phyloP scores from a whole-genome alignment of 2,888 invertebrate genomes.

The Harpalus rubripes region DNA sequence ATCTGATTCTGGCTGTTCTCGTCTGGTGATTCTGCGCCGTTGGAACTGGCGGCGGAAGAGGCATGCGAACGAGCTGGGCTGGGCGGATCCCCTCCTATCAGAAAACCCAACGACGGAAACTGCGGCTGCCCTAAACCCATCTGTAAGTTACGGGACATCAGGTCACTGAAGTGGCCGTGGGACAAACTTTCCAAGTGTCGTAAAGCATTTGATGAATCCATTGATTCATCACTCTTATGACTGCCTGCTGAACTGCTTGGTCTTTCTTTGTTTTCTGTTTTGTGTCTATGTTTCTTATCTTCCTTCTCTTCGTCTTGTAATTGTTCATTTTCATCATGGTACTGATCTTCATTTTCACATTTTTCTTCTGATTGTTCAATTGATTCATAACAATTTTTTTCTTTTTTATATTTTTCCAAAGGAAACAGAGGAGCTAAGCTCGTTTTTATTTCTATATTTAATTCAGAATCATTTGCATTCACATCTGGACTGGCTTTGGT shows the following conservation, averaged over 20 bases:
- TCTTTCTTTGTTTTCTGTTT: slow-evolving; percentile 74
- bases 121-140: slow-evolving; percentile 75
- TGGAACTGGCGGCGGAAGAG: slow-evolving; percentile 82
- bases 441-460: slow-evolving; percentile 75
- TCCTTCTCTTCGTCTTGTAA: slow-evolving; percentile 74
- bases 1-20: slow-evolving; percentile 82
- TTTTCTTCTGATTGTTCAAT: slow-evolving; percentile 68
- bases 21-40: slow-evolving; percentile 80
- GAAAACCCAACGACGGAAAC: slow-evolving; percentile 77
- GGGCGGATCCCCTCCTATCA: slow-evolving; percentile 80
- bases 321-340: slow-evolving; percentile 74
- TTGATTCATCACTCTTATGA: slow-evolving; percentile 81
- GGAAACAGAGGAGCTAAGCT: slow-evolving; percentile 76
- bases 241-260: slow-evolving; percentile 80
- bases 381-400: slow-evolving; percentile 73
- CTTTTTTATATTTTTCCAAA: slow-evolving; percentile 76
- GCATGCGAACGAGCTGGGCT: slow-evolving; percentile 82
- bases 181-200: slow-evolving; percentile 89
- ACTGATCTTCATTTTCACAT: slow-evolving; percentile 78
- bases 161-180: slow-evolving; percentile 85
- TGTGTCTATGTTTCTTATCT: slow-evolving; percentile 76
- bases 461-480: slow-evolving; percentile 76
- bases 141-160: slow-evolving; percentile 76
- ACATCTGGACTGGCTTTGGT: slow-evolving; percentile 77
- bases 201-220: slow-evolving; percentile 83